Evolutionary conservation across 2,113 vertebrate genomes (phyloP).

Genomic region (Seriola dumerili): DNA sequence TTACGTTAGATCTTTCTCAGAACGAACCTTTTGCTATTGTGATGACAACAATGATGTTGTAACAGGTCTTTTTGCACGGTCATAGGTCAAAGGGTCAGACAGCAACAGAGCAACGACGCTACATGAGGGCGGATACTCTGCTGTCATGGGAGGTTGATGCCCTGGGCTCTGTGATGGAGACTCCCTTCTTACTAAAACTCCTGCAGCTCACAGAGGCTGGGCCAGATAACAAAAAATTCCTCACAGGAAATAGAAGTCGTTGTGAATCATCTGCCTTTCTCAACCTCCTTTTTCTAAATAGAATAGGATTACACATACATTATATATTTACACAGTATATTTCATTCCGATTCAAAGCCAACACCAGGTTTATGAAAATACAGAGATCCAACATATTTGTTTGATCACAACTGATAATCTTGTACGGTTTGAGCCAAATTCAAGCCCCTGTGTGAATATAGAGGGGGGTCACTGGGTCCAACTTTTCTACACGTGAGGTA

Average conservation of each 20-base stretch:
- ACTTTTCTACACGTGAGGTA: not conserved
- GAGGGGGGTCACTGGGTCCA: slow-evolving; percentile 4
- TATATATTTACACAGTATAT: not conserved
- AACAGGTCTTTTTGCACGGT: not conserved
- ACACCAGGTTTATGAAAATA: not conserved
- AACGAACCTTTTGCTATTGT: not conserved
- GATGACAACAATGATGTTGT: not conserved
- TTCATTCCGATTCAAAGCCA: not conserved
- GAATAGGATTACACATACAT: not conserved
- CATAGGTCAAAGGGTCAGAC: not conserved
- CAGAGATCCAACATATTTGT: no score
- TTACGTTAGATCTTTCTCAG: not conserved
- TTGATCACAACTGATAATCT: not conserved
- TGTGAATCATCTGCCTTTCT: not conserved
- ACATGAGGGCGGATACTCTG: not conserved
- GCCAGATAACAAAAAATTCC: not conserved
- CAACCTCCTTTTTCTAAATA: not conserved
- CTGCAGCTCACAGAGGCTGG: not conserved
- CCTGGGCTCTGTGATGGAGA: not conserved
- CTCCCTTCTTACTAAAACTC: slow-evolving; percentile 7
- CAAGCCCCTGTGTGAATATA: not conserved
- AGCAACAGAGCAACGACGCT: not conserved
- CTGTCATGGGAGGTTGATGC: not conserved
- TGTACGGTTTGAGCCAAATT: not conserved
- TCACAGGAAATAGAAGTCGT: not conserved